Percentiles rank a stretch among this genome's conserved stretches.
phyloP scores from a whole-genome alignment of 2,888 invertebrate genomes.

The Epirrita christyi region DNA sequence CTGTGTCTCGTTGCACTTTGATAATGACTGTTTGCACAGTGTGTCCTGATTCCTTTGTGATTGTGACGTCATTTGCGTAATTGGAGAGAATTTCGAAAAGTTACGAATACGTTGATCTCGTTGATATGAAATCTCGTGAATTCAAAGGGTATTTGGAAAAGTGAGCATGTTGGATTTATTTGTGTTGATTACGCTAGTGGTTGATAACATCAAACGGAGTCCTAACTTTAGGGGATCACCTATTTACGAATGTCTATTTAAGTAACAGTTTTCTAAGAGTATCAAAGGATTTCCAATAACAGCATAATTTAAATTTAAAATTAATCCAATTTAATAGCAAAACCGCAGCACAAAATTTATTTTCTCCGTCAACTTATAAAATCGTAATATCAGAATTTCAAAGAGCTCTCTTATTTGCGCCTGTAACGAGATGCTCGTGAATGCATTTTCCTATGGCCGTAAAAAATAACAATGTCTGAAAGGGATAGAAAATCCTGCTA shows the following conservation, averaged over 20 bases:
- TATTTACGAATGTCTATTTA: no score
- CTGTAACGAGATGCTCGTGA: constrained; percentile 44
- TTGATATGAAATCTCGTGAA: constrained; percentile 2
- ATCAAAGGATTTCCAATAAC: not conserved
- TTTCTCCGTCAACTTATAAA: constrained; percentile 27
- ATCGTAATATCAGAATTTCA: constrained; percentile 36
- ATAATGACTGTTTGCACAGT: constrained; percentile 29
- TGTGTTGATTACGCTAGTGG: no score
- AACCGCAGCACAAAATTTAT: constrained; percentile 23
- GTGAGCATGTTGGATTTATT: not conserved
- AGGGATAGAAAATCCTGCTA: constrained; percentile 20
- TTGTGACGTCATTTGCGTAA: constrained; percentile 27
- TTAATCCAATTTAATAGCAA: constrained; percentile 21
- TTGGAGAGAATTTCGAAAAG: constrained; percentile 20
- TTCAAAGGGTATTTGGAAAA: constrained; percentile 3
- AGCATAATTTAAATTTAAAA: constrained; percentile 16
- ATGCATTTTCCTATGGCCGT: constrained; percentile 42
- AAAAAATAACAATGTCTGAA: constrained; percentile 50
- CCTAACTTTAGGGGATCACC: no score
- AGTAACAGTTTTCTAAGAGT: no score
- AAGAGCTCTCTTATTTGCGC: constrained; percentile 41
- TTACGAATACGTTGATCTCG: no score
- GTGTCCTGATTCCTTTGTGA: constrained; percentile 24
- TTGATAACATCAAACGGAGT: no score
- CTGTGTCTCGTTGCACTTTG: constrained; percentile 21